Percentiles rank a stretch among this genome's conserved stretches.
phyloP scores from a whole-genome alignment of 2,888 invertebrate genomes.

The Tuta absoluta region DNA sequence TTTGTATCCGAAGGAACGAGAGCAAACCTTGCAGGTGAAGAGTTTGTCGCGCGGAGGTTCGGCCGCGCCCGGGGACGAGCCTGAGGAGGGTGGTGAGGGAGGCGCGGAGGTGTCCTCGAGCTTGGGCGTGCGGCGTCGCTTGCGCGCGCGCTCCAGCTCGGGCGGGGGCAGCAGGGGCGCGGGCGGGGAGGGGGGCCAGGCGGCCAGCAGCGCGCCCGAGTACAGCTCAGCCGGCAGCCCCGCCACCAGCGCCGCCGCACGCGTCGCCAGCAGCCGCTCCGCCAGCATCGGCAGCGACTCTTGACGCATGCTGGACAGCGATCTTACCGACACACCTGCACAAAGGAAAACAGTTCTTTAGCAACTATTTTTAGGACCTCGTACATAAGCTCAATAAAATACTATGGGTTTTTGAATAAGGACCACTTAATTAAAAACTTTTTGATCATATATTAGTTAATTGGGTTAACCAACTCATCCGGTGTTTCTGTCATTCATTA shows the following conservation, averaged over 20 bases:
- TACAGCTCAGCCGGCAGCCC: slow-evolving; percentile 84
- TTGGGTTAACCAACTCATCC: slow-evolving; percentile 12
- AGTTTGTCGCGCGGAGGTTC: slow-evolving; percentile 87
- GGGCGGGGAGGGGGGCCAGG: slow-evolving; percentile 80
- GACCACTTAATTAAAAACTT: neutral
- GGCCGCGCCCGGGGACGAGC: slow-evolving; percentile 73
- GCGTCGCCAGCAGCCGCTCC: slow-evolving; percentile 79
- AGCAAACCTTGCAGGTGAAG: slow-evolving; percentile 93
- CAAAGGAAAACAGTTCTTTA: slow-evolving; percentile 11
- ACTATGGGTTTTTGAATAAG: neutral
- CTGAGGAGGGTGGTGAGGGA: slow-evolving; percentile 74
- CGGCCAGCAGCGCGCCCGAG: slow-evolving; percentile 82
- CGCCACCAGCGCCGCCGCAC: slow-evolving; percentile 75
- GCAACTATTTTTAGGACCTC: too few relatives aligned
- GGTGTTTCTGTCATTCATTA: slow-evolving; percentile 23
- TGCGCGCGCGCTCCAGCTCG: slow-evolving; percentile 69
- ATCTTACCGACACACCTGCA: slow-evolving; percentile 76
- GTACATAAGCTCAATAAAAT: neutral
- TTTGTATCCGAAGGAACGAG: slow-evolving; percentile 95
- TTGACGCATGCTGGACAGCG: slow-evolving; percentile 76
- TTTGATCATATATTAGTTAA: slow-evolving; percentile 13
- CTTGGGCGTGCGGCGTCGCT: slow-evolving; percentile 74
- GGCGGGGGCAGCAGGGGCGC: slow-evolving; percentile 76
- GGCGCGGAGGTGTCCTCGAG: slow-evolving; percentile 65
- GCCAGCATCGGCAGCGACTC: slow-evolving; percentile 76